Conservation (phyloP, 2,113 vertebrate genomes). For the Triplophysa dalaica region DNA sequence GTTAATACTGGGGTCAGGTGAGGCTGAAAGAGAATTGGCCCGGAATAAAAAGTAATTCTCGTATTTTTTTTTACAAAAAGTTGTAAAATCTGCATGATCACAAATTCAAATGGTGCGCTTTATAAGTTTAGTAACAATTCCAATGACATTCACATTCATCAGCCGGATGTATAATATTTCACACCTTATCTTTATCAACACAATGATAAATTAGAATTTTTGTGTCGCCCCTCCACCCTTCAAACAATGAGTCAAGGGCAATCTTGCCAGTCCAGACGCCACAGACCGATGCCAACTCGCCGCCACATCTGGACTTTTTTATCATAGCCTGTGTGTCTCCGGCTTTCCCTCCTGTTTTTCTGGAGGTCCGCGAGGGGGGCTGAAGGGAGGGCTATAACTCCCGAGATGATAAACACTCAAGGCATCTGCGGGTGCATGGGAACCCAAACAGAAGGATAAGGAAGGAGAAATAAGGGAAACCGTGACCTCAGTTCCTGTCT, state of each 20-base stretch:
- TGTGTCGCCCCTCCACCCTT: constrained; percentile 56
- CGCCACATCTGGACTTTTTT: constrained; percentile 46
- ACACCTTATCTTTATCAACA: constrained; percentile 52
- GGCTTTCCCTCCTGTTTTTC: constrained; percentile 11
- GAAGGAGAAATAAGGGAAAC: constrained; percentile 57
- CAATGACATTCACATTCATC: neutral
- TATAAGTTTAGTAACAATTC: no score
- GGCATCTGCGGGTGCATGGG: constrained; percentile 61
- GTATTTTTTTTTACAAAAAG: no score
- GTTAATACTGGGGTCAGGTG: no score
- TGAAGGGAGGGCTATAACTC: constrained; percentile 51
- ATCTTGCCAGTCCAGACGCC: constrained; percentile 30
- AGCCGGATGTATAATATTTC: neutral
- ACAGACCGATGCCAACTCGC: constrained; percentile 56
- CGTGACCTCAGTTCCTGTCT: constrained; percentile 69
- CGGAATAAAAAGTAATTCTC: no score
- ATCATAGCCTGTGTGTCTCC: constrained; percentile 42
- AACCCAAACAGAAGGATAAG: constrained; percentile 57
- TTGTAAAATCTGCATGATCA: neutral
- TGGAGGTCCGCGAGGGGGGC: neutral
- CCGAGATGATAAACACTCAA: constrained; percentile 67
- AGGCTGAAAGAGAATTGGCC: no score
- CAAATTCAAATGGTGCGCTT: neutral
- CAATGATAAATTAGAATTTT: constrained; percentile 64
- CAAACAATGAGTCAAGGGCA: constrained; percentile 60